Conservation (phyloP, 2,797 vertebrate genomes). For the Aulostomus chinensis region DNA sequence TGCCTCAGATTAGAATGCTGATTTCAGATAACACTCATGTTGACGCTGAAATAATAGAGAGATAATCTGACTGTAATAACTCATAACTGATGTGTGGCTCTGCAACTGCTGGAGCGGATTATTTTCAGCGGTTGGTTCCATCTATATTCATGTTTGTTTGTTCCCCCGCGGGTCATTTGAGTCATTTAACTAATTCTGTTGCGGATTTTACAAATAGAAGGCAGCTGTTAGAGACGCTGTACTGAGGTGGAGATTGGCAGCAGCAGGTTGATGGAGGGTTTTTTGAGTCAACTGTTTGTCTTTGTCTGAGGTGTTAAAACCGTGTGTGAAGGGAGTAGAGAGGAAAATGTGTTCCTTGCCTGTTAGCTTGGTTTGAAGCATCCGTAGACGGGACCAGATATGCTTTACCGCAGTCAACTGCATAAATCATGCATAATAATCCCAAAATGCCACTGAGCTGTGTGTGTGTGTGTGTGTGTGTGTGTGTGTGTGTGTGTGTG, state of each 20-base stretch:
- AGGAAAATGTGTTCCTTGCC: no score
- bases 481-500: constrained; percentile 4
- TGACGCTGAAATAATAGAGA: constrained; percentile 28
- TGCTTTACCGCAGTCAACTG: not conserved
- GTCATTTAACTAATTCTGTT: not conserved
- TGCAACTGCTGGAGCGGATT: constrained; percentile 18
- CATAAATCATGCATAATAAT: constrained; percentile 7
- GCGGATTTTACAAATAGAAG: not conserved
- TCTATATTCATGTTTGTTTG: not conserved
- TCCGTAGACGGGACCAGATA: no score
- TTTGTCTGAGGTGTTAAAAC: not conserved
- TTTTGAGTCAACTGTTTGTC: not conserved
- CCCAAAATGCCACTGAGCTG: not conserved
- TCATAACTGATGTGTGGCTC: constrained; percentile 13
- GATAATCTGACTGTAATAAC: constrained; percentile 49
- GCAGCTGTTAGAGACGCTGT: not conserved
- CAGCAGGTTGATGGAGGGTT: constrained; percentile 9
- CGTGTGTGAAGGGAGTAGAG: not conserved
- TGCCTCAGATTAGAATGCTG: constrained; percentile 40
- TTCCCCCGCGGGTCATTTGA: not conserved
- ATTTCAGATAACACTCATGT: constrained; percentile 30
- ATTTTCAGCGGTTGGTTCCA: constrained; percentile 3
- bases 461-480: constrained; percentile 7
- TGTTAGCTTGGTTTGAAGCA: no score
- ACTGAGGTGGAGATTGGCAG: constrained; percentile 2